Conservation (phyloP, 1,140 invertebrate genomes). For the Trichonephila inaurata region DNA sequence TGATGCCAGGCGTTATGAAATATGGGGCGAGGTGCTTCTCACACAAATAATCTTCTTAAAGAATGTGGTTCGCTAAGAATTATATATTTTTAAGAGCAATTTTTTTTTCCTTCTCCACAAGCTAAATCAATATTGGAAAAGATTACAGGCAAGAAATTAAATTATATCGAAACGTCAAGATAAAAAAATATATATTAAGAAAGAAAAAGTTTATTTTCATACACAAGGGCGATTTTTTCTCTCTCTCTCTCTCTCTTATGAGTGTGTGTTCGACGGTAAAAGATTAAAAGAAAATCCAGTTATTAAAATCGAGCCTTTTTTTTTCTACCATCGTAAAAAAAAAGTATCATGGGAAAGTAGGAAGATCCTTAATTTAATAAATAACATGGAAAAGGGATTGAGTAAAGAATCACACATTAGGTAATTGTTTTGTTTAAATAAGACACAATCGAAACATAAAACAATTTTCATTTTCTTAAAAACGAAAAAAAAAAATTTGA, state of each 20-base stretch:
- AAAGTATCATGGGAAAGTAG: not conserved
- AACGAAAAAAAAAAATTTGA: no score
- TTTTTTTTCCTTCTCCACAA: not conserved
- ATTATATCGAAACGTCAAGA: constrained; percentile 62
- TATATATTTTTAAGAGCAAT: constrained; percentile 2
- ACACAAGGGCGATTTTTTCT: not conserved
- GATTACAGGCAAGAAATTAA: constrained; percentile 63
- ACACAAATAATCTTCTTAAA: constrained; percentile 57
- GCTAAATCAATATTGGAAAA: constrained; percentile 67
- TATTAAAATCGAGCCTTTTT: constrained; percentile 37
- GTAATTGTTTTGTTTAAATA: constrained; percentile 44
- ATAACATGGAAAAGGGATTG: not conserved
- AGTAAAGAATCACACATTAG: not conserved
- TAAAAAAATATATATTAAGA: not conserved
- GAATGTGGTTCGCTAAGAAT: constrained; percentile 56
- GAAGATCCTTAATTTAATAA: constrained; percentile 47
- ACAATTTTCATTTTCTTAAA: not conserved
- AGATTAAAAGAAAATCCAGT: constrained; percentile 64
- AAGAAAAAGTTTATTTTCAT: not conserved
- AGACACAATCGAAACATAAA: constrained; percentile 11
- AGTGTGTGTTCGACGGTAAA: not conserved
- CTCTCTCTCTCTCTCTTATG: not conserved
- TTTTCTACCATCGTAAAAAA: not conserved
- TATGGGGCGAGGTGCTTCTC: not conserved
- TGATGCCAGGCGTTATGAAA: constrained; percentile 45